Conservation (phyloP, 2,888 invertebrate species). For the Parnassius glacialis region DNA sequence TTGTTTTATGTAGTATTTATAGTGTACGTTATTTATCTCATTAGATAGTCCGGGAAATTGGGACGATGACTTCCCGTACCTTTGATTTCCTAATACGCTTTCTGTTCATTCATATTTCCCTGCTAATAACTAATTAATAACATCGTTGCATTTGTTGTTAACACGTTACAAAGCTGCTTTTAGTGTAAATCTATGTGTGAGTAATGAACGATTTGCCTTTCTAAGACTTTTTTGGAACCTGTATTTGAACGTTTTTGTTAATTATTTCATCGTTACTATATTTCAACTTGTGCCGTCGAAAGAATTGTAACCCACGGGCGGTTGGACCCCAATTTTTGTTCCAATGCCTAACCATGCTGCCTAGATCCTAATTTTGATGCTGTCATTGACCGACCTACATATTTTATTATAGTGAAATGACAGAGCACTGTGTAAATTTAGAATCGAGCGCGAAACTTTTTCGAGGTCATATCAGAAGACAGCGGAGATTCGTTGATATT, state of each 20-base stretch:
- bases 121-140: constrained; percentile 7
- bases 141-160: background rate
- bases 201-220: no score
- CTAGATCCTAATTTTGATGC: constrained; percentile 47
- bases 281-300: constrained; percentile 8
- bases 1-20: constrained; percentile 63
- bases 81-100: constrained; percentile 39
- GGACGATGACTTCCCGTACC: constrained; percentile 63
- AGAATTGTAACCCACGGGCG: constrained; percentile 9
- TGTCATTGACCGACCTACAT: constrained; percentile 74
- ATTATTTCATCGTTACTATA: constrained; percentile 8
- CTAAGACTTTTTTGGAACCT: no score
- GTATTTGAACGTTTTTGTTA: no score
- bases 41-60: constrained; percentile 61
- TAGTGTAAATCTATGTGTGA: background rate
- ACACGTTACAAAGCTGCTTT: background rate
- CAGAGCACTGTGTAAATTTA: constrained; percentile 62
- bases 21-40: constrained; percentile 59
- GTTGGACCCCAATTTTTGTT: constrained; percentile 38
- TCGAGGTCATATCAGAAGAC: constrained; percentile 62
- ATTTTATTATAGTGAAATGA: constrained; percentile 55
- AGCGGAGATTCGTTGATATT: constrained; percentile 46
- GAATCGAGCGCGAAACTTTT: constrained; percentile 56
- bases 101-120: constrained; percentile 24
- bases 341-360: constrained; percentile 37